Base-by-base conservation (phyloP, 1,140 invertebrate genomes). In the Hycleus cichorii region DNA sequence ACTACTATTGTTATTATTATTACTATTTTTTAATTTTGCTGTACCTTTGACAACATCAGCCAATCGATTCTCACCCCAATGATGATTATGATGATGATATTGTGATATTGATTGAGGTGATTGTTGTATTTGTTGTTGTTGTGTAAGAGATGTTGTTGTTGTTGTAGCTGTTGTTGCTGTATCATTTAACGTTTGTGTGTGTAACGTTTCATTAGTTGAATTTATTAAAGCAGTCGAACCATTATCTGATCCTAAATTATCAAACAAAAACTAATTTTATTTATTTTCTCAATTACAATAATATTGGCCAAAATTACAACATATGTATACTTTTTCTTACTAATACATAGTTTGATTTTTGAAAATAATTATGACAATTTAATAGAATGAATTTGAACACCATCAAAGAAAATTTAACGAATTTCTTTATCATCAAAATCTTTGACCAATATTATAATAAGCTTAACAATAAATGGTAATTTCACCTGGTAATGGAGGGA, bases 41-140 rank as follows among this genome's bases (percentile, higher is more conserved):
- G 83, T 86, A 57, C 87, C 87, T 69, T 89, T 90, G 18, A 91
- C 89, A 38, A 91, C 88, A 73, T 91, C 89, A 3, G 89, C 84
- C 62, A 91, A 75, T 69, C 88, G 79, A 70, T 80, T 84, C 61
- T 74, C 71, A 25, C 72, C 71, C 72, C 71, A 73, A 38, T 64
- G 60, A n/a, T 53, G 11, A 18, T 18, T 18, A 18, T 18, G 18
- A 18, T 12, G 12, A 12, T 18, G 18, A 18, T 18, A 18, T 18
- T 18, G 18, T 18, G 18, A 18, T 18, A 18, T 18, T 18, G 18
- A 18, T 18, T 18, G 18, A 18, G 18, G 18, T 18, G 1, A 18
- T 18, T 18, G 18, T 18, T 18, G 18, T 18, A 18, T 18, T 38
- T 52, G 49, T 9, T 45, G 45, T 40, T 42, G 40, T n/a, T 42